phyloP scores from a whole-genome alignment of 2,888 invertebrate genomes.

The Resseliella maxima region DNA sequence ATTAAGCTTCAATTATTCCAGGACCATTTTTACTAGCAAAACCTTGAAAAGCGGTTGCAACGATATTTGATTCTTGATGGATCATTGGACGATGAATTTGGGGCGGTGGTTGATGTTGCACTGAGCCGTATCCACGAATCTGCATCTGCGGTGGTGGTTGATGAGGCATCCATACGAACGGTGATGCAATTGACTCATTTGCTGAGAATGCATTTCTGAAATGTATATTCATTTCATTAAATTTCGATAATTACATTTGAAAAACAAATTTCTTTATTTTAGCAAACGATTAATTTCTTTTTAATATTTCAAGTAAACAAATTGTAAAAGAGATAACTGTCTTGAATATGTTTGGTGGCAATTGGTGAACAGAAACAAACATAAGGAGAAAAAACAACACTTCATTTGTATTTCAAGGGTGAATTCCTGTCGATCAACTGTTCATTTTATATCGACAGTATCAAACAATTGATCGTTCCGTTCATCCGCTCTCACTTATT shows the following conservation, averaged over 20 bases:
- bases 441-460: neutral
- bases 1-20: conserved; percentile 79
- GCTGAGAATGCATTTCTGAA: neutral
- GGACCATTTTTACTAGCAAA: conserved; percentile 66
- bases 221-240: no score
- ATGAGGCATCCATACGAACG: conserved; percentile 58
- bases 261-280: no score
- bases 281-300: no score
- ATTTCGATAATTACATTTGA: no score
- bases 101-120: conserved; percentile 59
- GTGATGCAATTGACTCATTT: conserved; percentile 40
- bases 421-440: neutral
- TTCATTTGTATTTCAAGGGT: neutral
- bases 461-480: no score
- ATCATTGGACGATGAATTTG: conserved; percentile 60
- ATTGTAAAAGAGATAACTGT: no score
- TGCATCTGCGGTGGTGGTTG: conserved; percentile 58
- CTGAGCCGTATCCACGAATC: conserved; percentile 60
- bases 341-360: no score
- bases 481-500: no score
- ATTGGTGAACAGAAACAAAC: neutral
- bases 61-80: conserved; percentile 60
- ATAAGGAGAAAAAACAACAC: neutral
- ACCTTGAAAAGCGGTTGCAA: conserved; percentile 66
- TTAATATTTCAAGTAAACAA: no score